Conservation (phyloP, 2,888 invertebrate genomes). For the Cheilosia scutellata region DNA sequence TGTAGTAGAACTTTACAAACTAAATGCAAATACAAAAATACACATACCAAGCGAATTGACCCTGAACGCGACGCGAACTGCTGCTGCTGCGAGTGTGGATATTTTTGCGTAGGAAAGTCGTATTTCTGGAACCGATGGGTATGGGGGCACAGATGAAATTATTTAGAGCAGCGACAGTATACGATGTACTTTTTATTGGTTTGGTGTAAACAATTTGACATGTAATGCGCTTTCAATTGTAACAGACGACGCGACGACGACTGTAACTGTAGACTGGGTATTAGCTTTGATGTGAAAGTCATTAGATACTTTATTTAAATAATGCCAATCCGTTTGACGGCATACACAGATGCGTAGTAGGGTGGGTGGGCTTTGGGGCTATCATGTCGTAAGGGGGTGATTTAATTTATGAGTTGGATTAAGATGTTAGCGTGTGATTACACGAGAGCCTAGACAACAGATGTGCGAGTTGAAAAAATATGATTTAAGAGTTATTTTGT, state of each 20-base stretch:
- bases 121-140: slow-evolving; percentile 34
- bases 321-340: not conserved
- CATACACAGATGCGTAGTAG: too few relatives aligned
- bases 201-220: slow-evolving; percentile 27
- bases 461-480: too few relatives aligned
- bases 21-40: not conserved
- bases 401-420: too few relatives aligned
- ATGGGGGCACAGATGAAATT: slow-evolving; percentile 11
- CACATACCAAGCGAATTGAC: slow-evolving; percentile 27
- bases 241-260: not conserved
- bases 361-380: too few relatives aligned
- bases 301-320: slow-evolving; percentile 4
- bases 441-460: too few relatives aligned
- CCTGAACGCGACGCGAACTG: slow-evolving; percentile 43
- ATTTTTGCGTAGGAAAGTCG: slow-evolving; percentile 37
- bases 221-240: slow-evolving; percentile 15
- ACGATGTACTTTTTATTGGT: not conserved
- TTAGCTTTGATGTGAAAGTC: slow-evolving; percentile 1
- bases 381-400: too few relatives aligned
- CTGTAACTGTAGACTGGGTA: not conserved
- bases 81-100: not conserved
- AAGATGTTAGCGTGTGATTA: too few relatives aligned
- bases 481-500: too few relatives aligned
- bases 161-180: slow-evolving; percentile 1
- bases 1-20: not conserved